Base-by-base conservation (phyloP, 1,140 invertebrate species). In the Leguminivora glycinivorella region DNA sequence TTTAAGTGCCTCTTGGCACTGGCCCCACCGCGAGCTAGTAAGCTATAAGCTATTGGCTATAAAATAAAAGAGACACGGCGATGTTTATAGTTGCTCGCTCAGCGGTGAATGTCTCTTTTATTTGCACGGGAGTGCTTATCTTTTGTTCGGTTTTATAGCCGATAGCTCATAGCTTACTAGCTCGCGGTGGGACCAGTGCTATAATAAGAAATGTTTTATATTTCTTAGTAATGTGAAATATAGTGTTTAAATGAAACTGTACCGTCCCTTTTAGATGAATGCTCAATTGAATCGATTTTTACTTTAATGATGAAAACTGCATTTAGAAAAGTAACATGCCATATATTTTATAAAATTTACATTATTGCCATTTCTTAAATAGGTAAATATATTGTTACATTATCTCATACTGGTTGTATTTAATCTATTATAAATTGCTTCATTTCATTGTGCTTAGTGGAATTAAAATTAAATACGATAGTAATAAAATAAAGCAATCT, bases 271-370 rank as follows among this genome's bases (percentile, higher is more conserved):
- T n/a, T n/a, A 43, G 68, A 40, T 40, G 12, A 70, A 73, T 79
- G 79, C 80, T 84, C 75, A 80, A 52, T 72, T 60, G 24, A 69
- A 69, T 17, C 56, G 67, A 67, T 71, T 1, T 26, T 29, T 43
- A 81, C 69, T 73, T 79, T 76, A 79, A 26, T 29, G 56, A 69
- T 78, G 82, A 86, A 84, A 75, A 67, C 68, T 72, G 66, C 67
- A 66, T 78, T 82, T 82, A 87, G 80, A 88, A 88, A 90, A 89
- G 85, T 90, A 90, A 90, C 87, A 88, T 90, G 86, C 84, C 83
- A 87, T 90, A 89, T 88, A 89, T 88, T 89, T 85, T 83, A 81
- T 84, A 84, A 81, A 83, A 84, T 85, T 80, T 87, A 90, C 83
- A 88, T 83, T 79, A 79, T 80, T 82, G 79, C 79, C 69, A 78